Conservation (phyloP, 2,113 vertebrate species). For the Prunella fulvescens region DNA sequence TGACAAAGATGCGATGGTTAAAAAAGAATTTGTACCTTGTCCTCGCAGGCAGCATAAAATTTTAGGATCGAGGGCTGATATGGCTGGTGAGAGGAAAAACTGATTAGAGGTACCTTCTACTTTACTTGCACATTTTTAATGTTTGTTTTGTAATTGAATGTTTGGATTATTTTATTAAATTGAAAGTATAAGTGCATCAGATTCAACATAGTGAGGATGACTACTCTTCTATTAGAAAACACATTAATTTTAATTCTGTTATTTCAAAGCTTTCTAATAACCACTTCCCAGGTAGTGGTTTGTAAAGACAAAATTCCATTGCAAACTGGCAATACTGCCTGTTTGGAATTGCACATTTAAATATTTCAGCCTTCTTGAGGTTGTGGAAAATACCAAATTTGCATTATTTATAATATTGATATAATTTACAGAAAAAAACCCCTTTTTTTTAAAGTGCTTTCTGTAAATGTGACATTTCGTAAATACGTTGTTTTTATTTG, state of each 20-base stretch:
- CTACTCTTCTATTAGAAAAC: not conserved
- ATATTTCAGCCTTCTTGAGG: not conserved
- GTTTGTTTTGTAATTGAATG: not conserved
- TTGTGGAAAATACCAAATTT: not conserved
- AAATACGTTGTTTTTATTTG: not conserved
- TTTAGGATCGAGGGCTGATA: not conserved
- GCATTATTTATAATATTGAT: not conserved
- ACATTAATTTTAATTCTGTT: not conserved
- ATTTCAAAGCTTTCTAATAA: not conserved
- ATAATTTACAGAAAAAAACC: not conserved
- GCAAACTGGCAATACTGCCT: not conserved
- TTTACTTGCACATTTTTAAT: not conserved
- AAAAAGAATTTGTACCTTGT: not conserved
- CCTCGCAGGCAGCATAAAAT: not conserved
- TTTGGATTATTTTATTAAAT: conserved; percentile 6
- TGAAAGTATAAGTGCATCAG: conserved; percentile 14
- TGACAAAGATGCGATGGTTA: conserved; percentile 3
- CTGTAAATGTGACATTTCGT: not conserved
- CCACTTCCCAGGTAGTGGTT: not conserved
- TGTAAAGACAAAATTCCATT: not conserved
- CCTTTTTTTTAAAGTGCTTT: not conserved
- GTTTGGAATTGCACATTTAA: not conserved
- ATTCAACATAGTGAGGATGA: not conserved
- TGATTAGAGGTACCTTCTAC: conserved; percentile 16
- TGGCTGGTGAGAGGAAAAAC: conserved; percentile 18